Percentiles rank a stretch among this genome's conserved stretches.
phyloP scores from a whole-genome alignment of 2,888 invertebrate genomes.

The Drosophila austrosaltans region DNA sequence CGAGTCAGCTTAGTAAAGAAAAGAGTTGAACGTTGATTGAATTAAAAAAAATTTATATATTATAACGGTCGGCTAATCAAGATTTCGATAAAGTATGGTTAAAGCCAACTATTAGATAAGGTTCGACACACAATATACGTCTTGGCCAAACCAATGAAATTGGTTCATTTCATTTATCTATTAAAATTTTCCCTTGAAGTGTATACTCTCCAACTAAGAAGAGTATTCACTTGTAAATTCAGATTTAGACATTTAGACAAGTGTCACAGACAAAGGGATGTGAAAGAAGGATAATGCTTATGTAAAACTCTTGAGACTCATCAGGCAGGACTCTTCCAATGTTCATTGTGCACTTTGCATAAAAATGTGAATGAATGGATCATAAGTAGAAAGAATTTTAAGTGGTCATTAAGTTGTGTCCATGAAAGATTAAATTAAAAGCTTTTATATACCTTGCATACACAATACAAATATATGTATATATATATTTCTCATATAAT shows the following conservation, averaged over 20 bases:
- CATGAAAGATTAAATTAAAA: slow-evolving; percentile 14
- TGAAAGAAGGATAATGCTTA: slow-evolving; percentile 42
- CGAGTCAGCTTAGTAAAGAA: slow-evolving; percentile 1
- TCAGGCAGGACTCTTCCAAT: slow-evolving; percentile 23
- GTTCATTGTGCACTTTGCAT: slow-evolving; percentile 31
- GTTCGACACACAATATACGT: background rate
- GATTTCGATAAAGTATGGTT: background rate
- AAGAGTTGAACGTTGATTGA: background rate
- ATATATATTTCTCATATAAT: background rate
- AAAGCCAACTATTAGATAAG: background rate
- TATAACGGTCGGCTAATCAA: background rate
- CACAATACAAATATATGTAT: background rate
- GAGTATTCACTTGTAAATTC: background rate
- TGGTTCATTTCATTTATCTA: too few species aligned
- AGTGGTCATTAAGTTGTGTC: slow-evolving; percentile 39
- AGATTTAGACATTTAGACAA: slow-evolving; percentile 1
- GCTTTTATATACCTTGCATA: background rate
- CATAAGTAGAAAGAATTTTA: slow-evolving; percentile 34
- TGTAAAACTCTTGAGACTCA: slow-evolving; percentile 41
- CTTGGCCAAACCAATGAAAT: too few species aligned
- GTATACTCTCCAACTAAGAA: background rate
- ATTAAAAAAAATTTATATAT: background rate
- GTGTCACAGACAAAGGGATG: slow-evolving; percentile 14
- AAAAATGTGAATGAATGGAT: slow-evolving; percentile 44
- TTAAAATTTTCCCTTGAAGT: too few species aligned